Evolutionary conservation across 2,113 vertebrate genomes (phyloP), one percentile per base, ranked within the genome.

Genomic region (Mastomys natalensis): DNA sequence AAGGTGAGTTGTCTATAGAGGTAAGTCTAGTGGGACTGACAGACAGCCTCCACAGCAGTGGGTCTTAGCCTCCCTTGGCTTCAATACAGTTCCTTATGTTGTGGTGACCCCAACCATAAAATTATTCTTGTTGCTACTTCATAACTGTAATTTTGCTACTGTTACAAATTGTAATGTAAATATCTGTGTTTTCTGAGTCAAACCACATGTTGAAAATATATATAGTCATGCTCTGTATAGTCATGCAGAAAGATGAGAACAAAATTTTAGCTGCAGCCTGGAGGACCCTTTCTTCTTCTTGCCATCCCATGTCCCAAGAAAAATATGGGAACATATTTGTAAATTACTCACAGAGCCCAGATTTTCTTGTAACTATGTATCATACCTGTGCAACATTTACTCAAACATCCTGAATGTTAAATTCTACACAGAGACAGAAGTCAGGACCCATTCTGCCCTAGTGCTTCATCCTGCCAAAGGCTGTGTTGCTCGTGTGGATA

Each of bases 1-100:
- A 93, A 99, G 99, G 99, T 99, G 97, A 55, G 97, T 68, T 90
- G 92, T 78, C 4, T 19, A 4, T 66, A 34, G 92, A 95, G 91
- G 82, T 89, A 72, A 68, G 34, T 43, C 93, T 81, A 53, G 60
- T 74, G 24, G 60, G 62, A 9, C 95, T 92, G 29, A 43, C 97
- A 97, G 96, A 64, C 1, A 5, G 15, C 81, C 92, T 81, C 92
- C 95, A 34, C 85, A 64, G 86, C 51, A 2, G 17, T 1, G 40
- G 19, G 22, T 24, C 53, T n/a, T 53, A 55, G 3, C 53, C 11
- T 82, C 13, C 37, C 37, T 60, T 15, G 13, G 55, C 22, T 26
- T 13, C 40, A 13, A 4, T 40, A 26, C 22, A 29, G 55, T 29
- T 62, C 55, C 22, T 84, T 22, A 9, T 29, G n/a, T 15, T 17